These are phyloP conservation scores for Drosophila sucinea DNA, from an alignment of 1,140 invertebrate genomes.

Conservation along the genomic window DNA sequence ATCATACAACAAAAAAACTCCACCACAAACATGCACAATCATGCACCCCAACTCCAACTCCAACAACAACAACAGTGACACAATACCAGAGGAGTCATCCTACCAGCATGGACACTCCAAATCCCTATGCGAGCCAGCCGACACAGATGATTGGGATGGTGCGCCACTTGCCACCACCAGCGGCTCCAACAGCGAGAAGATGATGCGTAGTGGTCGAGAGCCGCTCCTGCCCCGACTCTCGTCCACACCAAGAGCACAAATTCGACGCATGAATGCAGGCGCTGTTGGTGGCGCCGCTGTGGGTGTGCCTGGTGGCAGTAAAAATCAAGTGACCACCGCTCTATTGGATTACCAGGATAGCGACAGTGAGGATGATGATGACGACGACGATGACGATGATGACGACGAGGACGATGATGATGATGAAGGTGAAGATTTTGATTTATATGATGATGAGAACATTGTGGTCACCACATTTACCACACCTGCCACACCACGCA, in stretches of 20 bases:
- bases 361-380: constrained; percentile 72
- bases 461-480: constrained; percentile 79
- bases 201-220: constrained; percentile 64
- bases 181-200: constrained; percentile 51
- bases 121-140: constrained; percentile 75
- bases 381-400: constrained; percentile 73
- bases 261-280: constrained; percentile 68
- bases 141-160: constrained; percentile 76
- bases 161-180: constrained; percentile 48
- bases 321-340: constrained; percentile 76
- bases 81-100: constrained; percentile 81
- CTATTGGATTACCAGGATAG: constrained; percentile 68
- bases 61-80: constrained; percentile 67
- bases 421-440: constrained; percentile 80
- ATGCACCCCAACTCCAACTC: constrained; percentile 24
- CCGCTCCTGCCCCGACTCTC: constrained; percentile 71
- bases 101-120: constrained; percentile 79
- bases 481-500: constrained; percentile 48
- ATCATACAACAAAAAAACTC: constrained; percentile 22
- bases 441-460: constrained; percentile 81
- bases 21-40: constrained; percentile 32
- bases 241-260: constrained; percentile 74
- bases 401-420: constrained; percentile 79
- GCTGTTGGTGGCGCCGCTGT: constrained; percentile 57
- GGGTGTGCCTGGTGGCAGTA: constrained; percentile 42